Conservation (phyloP, 2,113 vertebrate genomes). For the Pelodiscus sinensis region DNA sequence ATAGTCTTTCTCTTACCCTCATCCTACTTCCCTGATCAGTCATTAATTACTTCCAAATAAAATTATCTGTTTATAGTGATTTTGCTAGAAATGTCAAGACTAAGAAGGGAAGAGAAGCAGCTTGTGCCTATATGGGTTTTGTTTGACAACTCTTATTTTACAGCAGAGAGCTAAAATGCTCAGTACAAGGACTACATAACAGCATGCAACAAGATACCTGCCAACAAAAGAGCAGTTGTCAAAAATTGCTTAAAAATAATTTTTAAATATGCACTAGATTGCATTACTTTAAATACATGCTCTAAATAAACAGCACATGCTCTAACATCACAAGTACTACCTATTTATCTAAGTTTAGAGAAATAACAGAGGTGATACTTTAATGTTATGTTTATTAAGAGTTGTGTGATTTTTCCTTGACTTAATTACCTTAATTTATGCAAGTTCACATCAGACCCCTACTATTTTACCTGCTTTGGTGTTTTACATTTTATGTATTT, state of each 20-base stretch:
- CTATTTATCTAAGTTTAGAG: conserved; percentile 32
- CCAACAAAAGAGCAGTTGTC: neutral
- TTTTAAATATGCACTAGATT: neutral
- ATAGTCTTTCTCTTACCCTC: neutral
- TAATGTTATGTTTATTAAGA: conserved; percentile 65
- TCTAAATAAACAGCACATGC: no score
- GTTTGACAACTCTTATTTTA: neutral
- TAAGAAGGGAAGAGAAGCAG: neutral
- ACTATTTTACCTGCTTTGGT: conserved; percentile 27
- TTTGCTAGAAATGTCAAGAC: neutral
- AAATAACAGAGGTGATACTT: conserved; percentile 49
- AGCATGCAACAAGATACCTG: neutral
- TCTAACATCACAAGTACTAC: conserved; percentile 11
- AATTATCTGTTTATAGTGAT: neutral
- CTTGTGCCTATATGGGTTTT: neutral
- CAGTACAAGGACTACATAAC: neutral
- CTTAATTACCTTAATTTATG: conserved; percentile 45
- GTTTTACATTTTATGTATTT: conserved; percentile 32
- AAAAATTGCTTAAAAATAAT: conserved; percentile 14
- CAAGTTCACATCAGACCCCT: conserved; percentile 40
- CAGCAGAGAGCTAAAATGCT: neutral
- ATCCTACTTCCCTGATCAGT: neutral
- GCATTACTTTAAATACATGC: neutral
- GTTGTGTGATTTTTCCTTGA: conserved; percentile 41
- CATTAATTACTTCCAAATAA: neutral